Conservation (phyloP, 1,140 invertebrate species). For the Eriosoma lanigerum region DNA sequence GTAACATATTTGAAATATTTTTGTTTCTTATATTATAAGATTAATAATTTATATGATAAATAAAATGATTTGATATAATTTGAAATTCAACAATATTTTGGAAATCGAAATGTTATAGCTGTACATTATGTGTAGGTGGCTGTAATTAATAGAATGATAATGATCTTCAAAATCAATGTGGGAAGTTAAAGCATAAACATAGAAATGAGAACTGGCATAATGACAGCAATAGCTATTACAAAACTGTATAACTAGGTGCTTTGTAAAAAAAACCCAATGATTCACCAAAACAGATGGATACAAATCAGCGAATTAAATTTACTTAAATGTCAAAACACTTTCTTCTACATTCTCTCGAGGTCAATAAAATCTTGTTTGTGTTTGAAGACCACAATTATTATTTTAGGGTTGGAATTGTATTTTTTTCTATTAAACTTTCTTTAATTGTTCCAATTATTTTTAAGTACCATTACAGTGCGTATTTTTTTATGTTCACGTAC, state of each 20-base stretch:
- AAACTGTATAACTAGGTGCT: background rate
- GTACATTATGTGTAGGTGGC: background rate
- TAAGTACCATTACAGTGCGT: background rate
- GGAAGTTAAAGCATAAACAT: constrained; percentile 8
- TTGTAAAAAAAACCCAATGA: constrained; percentile 1
- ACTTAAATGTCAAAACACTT: constrained; percentile 5
- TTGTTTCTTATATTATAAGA: too few relatives aligned
- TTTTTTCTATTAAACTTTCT: background rate
- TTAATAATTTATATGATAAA: too few relatives aligned
- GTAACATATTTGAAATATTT: too few relatives aligned
- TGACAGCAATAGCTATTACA: background rate
- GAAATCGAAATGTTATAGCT: background rate
- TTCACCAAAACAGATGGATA: constrained; percentile 14
- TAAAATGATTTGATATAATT: background rate
- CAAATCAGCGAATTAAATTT: background rate
- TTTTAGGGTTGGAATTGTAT: constrained; percentile 17
- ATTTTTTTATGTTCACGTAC: background rate
- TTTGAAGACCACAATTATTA: background rate
- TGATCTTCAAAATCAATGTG: constrained; percentile 27
- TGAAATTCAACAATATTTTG: background rate
- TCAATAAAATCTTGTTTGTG: background rate
- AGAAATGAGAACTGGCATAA: constrained; percentile 14
- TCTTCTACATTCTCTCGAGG: background rate
- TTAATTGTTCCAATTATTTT: background rate
- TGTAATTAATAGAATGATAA: constrained; percentile 4